These are phyloP conservation scores for Pharmacophagus antenor DNA, from an alignment of 2,888 invertebrate genomes.

Conservation along the genomic window DNA sequence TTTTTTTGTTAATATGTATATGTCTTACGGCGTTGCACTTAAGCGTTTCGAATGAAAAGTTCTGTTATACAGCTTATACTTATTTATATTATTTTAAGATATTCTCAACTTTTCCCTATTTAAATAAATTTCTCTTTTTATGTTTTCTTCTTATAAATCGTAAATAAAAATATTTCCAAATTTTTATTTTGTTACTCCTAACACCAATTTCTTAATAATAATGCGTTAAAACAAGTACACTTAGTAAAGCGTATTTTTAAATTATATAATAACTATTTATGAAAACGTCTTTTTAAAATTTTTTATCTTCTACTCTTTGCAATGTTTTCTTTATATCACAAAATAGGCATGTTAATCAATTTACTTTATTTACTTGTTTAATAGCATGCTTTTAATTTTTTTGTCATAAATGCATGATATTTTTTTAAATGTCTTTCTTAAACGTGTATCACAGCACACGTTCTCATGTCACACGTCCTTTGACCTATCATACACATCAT, in stretches of 20 bases:
- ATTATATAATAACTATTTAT: background rate
- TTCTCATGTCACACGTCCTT: no score
- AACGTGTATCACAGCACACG: slow-evolving; percentile 50
- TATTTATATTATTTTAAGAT: slow-evolving; percentile 9
- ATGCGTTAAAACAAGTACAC: background rate
- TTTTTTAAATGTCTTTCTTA: slow-evolving; percentile 33
- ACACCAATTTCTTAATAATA: no score
- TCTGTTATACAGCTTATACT: slow-evolving; percentile 14
- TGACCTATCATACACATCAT: slow-evolving; percentile 35
- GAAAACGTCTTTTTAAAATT: background rate
- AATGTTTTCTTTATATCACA: slow-evolving; percentile 72
- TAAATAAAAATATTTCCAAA: no score
- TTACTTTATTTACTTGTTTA: slow-evolving; percentile 44
- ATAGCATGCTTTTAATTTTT: slow-evolving; percentile 33
- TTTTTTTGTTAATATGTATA: slow-evolving; percentile 1
- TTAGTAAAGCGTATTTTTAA: background rate
- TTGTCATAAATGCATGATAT: slow-evolving; percentile 31
- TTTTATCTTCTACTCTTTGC: slow-evolving; percentile 64
- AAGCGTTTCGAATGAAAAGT: slow-evolving; percentile 14
- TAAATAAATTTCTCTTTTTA: slow-evolving; percentile 4
- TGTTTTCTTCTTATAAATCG: slow-evolving; percentile 11
- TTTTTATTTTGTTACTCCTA: no score
- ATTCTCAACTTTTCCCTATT: slow-evolving; percentile 5
- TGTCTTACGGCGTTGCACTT: slow-evolving; percentile 19
- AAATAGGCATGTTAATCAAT: slow-evolving; percentile 49